phyloP scores from a whole-genome alignment of 1,140 invertebrate species.

The Anagrus nilaparvatae region DNA sequence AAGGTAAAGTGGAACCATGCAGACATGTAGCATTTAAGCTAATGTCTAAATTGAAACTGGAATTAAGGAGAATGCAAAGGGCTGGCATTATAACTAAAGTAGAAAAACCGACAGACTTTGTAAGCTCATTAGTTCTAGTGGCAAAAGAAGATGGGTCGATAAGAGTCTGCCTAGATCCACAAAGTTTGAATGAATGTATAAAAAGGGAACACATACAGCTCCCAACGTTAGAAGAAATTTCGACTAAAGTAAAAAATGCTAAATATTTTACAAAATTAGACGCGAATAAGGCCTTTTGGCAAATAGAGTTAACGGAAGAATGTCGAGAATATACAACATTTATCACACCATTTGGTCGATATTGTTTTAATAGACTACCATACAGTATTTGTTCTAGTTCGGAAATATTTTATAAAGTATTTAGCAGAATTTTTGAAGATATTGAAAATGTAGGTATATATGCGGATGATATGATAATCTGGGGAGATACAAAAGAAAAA shows the following conservation, averaged over 20 bases:
- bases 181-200: slow-evolving; percentile 39
- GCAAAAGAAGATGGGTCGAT: slow-evolving; percentile 9
- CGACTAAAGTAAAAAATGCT: slow-evolving; percentile 14
- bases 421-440: slow-evolving; percentile 23
- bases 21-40: too few species aligned
- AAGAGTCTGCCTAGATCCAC: slow-evolving; percentile 16
- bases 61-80: too few species aligned
- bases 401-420: slow-evolving; percentile 28
- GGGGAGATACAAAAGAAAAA: slow-evolving; percentile 19
- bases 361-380: slow-evolving; percentile 22
- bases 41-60: too few species aligned
- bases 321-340: slow-evolving; percentile 21
- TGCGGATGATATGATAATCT: slow-evolving; percentile 32
- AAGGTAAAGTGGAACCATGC: too few species aligned
- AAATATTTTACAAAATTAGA: slow-evolving; percentile 28
- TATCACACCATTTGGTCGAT: slow-evolving; percentile 22
- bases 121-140: slow-evolving; percentile 13
- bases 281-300: slow-evolving; percentile 27
- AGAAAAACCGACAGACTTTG: slow-evolving; percentile 15
- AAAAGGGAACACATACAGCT: slow-evolving; percentile 33
- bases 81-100: slow-evolving; percentile 16
- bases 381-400: slow-evolving; percentile 25
- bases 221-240: slow-evolving; percentile 37
- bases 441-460: slow-evolving; percentile 27
- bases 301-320: slow-evolving; percentile 24